Base-by-base conservation (phyloP, 2,113 vertebrate species). In the Sinocyclocheilus grahami region DNA sequence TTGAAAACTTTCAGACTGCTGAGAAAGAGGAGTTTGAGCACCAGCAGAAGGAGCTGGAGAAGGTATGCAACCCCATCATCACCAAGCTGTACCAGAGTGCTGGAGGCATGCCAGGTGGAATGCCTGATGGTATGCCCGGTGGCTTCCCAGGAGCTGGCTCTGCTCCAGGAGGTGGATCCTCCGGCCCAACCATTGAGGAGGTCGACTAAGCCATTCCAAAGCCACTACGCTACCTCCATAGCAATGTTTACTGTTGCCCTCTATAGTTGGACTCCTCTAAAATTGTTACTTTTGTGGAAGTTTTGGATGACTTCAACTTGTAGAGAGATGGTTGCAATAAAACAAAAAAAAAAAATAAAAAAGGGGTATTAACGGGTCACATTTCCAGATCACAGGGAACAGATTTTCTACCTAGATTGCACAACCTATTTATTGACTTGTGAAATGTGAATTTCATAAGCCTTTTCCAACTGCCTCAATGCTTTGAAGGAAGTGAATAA, bases 21-120 rank as follows among this genome's bases (percentile, higher is more conserved):
- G 97, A 99, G 82, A 99, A 92, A 86, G 97, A 99, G 1, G 97
- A 99, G 82, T 99, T 97, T 62, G 97, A 99, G 72, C 97, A 99
- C 85, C 98, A 99, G 60, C 97, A 98, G 93, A 99, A 99, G 20
- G 98, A 99, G 86, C 92, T 99, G 93, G 97, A 99, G 92, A 96
- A 96, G 86, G 91, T 96, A 46, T 96, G 95, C 89, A 96, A 95
- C 92, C 95, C 95, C 7, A 95, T 96, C 87, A 93, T 96, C 90
- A 95, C 95, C 14, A 96, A 95, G 89, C 90, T 96, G 85, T 96
- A 96, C 92, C 95, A 96, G 92, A 90, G 94, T 87, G 95, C 95
- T 10, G 95, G 95, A 5, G 95, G 95, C 1, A 94, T 95, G 94
- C 94, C 95, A 0, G 95, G 93, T 1, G 95, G 95, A 0, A 98